Evolutionary conservation across 2,113 vertebrate species (phyloP).

Genomic region (Murina feae): DNA sequence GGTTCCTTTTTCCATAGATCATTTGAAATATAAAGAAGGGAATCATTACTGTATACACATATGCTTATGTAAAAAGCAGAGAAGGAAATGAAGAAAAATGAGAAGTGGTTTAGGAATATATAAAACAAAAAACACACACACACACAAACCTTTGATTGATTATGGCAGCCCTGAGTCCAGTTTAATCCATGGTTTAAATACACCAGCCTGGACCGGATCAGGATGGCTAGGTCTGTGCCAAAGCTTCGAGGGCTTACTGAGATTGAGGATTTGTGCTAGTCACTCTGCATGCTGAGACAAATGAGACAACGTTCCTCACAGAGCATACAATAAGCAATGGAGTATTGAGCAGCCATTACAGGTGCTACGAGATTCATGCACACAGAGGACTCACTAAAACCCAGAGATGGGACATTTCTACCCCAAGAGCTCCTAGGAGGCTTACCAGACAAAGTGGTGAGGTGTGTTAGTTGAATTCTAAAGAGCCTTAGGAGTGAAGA

Average conservation of each 20-base stretch:
- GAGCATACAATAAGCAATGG: background rate
- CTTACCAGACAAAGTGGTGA: background rate
- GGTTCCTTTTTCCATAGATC: background rate
- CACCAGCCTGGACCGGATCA: background rate
- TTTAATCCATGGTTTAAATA: background rate
- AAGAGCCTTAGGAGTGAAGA: background rate
- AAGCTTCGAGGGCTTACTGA: background rate
- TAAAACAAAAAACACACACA: background rate
- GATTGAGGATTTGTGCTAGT: background rate
- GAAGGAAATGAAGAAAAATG: background rate
- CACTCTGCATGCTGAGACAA: background rate
- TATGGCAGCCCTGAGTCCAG: background rate
- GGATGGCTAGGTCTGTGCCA: background rate
- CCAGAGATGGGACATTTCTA: background rate
- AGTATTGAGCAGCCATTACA: background rate
- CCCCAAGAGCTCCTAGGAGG: background rate
- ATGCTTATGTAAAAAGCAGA: background rate
- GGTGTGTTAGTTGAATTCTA: background rate
- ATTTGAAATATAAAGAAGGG: background rate
- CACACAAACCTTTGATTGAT: background rate
- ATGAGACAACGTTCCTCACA: background rate
- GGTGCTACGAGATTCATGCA: rapidly evolving
- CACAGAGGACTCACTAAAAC: background rate
- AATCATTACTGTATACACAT: background rate
- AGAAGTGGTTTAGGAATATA: background rate